Percentiles rank a stretch among this genome's conserved stretches.
These are phyloP conservation scores for Pelodiscus sinensis DNA, from an alignment of 2,113 vertebrate species.

Conservation along the genomic window DNA sequence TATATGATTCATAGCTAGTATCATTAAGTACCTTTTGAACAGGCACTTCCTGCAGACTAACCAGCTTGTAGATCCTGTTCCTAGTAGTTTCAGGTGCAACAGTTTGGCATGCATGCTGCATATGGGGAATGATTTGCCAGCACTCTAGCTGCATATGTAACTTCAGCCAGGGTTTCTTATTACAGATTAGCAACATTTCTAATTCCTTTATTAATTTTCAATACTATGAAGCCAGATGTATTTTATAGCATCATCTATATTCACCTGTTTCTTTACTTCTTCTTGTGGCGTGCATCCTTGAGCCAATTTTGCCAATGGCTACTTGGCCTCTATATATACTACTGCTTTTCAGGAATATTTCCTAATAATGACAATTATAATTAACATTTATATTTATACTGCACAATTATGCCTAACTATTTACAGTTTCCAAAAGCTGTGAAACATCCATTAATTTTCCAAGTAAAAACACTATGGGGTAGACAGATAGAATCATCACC, in stretches of 20 bases:
- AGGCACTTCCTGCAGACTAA: not conserved
- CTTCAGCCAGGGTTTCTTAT: not conserved
- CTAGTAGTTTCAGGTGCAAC: not conserved
- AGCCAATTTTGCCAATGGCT: not conserved
- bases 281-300: not conserved
- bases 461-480: not conserved
- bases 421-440: not conserved
- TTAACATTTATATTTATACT: not conserved
- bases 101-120: not conserved
- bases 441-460: rapidly evolving
- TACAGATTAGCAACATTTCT: not conserved
- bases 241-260: not conserved
- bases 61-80: not conserved
- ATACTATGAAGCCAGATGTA: rapidly evolving
- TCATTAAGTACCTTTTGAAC: not conserved
- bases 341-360: not conserved
- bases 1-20: not conserved
- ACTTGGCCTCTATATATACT: not conserved
- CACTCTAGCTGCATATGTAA: not conserved
- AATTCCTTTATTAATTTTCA: not conserved
- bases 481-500: not conserved
- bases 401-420: rapidly evolving
- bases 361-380: rapidly evolving
- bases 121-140: not conserved
- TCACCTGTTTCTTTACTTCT: not conserved